Evolutionary conservation across 35 echinoderm and acorn worm genomes (phyloP).

Genomic region (Anneissia japonica): DNA sequence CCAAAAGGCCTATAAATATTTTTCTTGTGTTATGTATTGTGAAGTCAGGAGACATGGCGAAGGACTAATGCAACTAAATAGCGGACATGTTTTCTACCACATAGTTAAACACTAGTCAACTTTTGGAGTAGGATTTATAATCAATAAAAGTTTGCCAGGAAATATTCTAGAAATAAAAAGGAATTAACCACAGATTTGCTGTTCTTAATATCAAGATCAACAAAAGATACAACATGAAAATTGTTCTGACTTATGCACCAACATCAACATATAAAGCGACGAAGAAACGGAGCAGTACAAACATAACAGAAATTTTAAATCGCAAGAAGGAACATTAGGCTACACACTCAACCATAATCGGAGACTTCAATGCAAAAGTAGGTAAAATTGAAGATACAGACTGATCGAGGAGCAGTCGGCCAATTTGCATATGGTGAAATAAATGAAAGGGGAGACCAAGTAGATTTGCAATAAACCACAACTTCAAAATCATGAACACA

Average conservation of each 20-base stretch:
- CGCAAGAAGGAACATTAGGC: neutral
- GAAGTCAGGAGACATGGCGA: slow-evolving; percentile 27
- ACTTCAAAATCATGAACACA: slow-evolving; percentile 31
- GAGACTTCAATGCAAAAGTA: slow-evolving; percentile 13
- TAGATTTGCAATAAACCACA: too few species aligned
- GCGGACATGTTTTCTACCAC: slow-evolving; percentile 36
- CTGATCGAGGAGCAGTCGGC: neutral
- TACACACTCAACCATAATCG: neutral
- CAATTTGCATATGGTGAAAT: too few species aligned
- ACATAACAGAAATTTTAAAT: slow-evolving; percentile 5
- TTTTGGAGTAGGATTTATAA: neutral
- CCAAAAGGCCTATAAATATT: too few species aligned
- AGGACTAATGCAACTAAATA: neutral
- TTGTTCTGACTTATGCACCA: too few species aligned
- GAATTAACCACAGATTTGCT: slow-evolving; percentile 1
- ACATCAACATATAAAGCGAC: neutral
- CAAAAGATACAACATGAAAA: too few species aligned
- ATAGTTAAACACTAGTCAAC: neutral
- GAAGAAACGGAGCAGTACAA: slow-evolving; percentile 20
- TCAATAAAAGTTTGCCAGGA: slow-evolving; percentile 6
- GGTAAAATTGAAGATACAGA: neutral
- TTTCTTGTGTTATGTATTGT: too few species aligned
- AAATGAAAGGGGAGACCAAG: slow-evolving; percentile 35
- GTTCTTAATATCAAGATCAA: slow-evolving; percentile 17
- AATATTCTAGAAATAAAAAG: slow-evolving; percentile 29